Conservation (phyloP, 2,113 vertebrate genomes). For the Atractosteus spatula region DNA sequence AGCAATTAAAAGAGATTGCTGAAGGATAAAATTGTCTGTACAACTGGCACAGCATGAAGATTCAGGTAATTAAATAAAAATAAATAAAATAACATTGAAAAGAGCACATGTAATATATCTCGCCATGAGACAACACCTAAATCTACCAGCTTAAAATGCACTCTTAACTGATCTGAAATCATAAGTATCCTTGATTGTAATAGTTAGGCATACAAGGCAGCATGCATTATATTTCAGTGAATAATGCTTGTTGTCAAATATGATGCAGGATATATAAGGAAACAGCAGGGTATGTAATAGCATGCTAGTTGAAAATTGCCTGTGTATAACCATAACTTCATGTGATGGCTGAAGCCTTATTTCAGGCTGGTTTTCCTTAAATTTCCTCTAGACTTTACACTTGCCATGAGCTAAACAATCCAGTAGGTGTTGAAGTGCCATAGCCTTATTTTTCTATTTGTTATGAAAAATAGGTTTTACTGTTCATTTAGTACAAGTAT, state of each 20-base stretch:
- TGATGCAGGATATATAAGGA: neutral
- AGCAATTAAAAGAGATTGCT: conserved; percentile 21
- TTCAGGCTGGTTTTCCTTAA: too few species aligned
- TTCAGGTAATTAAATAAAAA: conserved; percentile 13
- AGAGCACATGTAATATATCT: neutral
- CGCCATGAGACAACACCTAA: neutral
- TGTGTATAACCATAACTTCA: too few species aligned
- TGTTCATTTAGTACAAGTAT: too few species aligned
- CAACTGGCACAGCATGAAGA: neutral
- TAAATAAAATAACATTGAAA: neutral
- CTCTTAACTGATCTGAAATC: neutral
- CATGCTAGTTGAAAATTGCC: neutral
- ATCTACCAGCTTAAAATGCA: neutral
- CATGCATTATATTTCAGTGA: neutral
- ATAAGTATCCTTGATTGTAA: neutral
- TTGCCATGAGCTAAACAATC: too few species aligned
- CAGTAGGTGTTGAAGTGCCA: too few species aligned
- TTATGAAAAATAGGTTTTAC: too few species aligned
- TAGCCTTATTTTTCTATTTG: too few species aligned
- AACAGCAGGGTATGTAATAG: neutral
- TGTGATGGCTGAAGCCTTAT: too few species aligned
- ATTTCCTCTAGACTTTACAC: too few species aligned
- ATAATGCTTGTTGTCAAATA: neutral
- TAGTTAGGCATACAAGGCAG: neutral
- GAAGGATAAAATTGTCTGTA: conserved; percentile 18